Evolutionary conservation across 30 jellyfish, hydroid and myxozoan genomes (phyloP).

Genomic region (Aurelia sp.): DNA sequence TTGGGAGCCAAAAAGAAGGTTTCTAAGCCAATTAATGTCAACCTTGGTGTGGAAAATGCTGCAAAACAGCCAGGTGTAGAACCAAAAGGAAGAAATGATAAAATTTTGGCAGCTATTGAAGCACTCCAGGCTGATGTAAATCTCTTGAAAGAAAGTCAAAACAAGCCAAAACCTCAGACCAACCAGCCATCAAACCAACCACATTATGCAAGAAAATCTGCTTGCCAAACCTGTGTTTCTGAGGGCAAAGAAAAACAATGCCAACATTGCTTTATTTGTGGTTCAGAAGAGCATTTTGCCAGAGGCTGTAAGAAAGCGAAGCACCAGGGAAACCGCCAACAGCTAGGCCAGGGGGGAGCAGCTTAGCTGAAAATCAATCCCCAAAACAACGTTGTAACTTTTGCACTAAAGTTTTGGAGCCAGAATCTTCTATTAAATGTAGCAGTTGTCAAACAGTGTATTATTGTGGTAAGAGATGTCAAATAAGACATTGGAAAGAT

Average conservation of each 20-base stretch:
- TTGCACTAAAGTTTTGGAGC: slow-evolving; percentile 4
- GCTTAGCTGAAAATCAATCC: not conserved
- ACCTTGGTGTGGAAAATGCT: slow-evolving; percentile 15
- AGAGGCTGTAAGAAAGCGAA: not conserved
- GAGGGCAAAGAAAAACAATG: slow-evolving; percentile 13
- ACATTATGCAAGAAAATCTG: slow-evolving; percentile 1
- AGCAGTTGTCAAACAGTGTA: slow-evolving; percentile 24
- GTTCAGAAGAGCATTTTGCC: slow-evolving; percentile 21
- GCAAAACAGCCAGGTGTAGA: slow-evolving; percentile 23
- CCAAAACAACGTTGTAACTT: slow-evolving; percentile 12
- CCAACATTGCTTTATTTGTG: slow-evolving; percentile 38
- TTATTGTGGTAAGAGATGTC: no score
- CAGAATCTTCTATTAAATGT: not conserved
- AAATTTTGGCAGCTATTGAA: slow-evolving; percentile 26
- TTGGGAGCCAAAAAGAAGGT: slow-evolving; percentile 15
- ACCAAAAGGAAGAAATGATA: slow-evolving; percentile 8
- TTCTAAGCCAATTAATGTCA: slow-evolving; percentile 12
- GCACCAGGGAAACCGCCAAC: slow-evolving; percentile 7
- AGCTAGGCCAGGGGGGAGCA: not conserved
- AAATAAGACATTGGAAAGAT: no score
- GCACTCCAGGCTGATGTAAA: slow-evolving; percentile 29
- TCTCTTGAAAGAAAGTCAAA: not conserved
- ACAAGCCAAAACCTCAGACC: not conserved
- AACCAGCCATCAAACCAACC: slow-evolving; percentile 11
- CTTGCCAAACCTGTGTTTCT: not conserved